phyloP scores from a whole-genome alignment of 2,888 invertebrate species.

The Embidobia sp. region DNA sequence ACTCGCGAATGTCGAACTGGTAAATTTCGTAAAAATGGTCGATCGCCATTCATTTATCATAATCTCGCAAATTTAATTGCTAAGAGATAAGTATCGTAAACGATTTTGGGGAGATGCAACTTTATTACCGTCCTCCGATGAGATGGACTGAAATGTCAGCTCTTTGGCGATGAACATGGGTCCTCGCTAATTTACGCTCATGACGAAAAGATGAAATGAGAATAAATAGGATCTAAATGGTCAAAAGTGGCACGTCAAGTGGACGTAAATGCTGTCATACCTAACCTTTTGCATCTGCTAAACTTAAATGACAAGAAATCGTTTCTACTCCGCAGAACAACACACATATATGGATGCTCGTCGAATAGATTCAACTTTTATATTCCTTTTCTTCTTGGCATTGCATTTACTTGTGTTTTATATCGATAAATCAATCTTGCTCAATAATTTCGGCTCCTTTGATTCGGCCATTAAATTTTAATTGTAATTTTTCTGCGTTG shows the following conservation, averaged over 20 bases:
- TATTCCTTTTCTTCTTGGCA: conserved; percentile 18
- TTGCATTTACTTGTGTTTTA: conserved; percentile 32
- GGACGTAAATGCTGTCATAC: conserved; percentile 64
- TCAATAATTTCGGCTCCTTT: conserved; percentile 20
- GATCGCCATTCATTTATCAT: too few relatives aligned
- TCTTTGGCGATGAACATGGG: conserved; percentile 50
- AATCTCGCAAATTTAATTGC: conserved; percentile 19
- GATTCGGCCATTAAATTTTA: conserved; percentile 8
- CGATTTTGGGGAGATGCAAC: conserved; percentile 34
- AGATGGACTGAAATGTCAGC: conserved; percentile 42
- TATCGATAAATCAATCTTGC: conserved; percentile 21
- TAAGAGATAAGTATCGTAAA: conserved; percentile 14
- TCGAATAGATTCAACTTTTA: conserved; percentile 49
- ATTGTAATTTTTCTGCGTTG: too few relatives aligned
- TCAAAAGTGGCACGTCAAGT: conserved; percentile 67
- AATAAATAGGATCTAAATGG: conserved; percentile 67
- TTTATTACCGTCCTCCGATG: conserved; percentile 36
- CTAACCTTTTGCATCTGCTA: conserved; percentile 65
- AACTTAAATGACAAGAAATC: conserved; percentile 65
- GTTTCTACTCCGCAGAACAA: conserved; percentile 50
- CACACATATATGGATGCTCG: conserved; percentile 53
- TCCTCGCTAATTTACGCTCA: conserved; percentile 61
- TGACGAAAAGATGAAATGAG: conserved; percentile 66
- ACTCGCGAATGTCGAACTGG: too few relatives aligned
- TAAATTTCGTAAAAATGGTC: too few relatives aligned